Conservation (phyloP, 2,888 invertebrate genomes). For the Trichopria drosophilae region DNA sequence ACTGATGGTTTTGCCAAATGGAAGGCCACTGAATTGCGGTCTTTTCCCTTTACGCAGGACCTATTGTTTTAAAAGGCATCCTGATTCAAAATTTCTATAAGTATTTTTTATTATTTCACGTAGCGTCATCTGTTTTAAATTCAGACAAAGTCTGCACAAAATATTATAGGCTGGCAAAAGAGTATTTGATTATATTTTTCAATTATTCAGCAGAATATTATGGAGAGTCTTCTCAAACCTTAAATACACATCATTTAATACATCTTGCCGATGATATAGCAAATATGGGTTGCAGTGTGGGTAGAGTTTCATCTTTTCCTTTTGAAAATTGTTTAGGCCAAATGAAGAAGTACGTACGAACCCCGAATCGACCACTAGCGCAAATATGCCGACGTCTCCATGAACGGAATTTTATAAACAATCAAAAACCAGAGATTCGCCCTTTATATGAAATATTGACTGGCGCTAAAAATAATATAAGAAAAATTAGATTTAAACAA, state of each 20-base stretch:
- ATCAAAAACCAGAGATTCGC: too few relatives aligned
- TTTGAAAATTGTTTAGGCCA: too few relatives aligned
- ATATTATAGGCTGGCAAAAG: not conserved
- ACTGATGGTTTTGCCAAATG: constrained; percentile 10
- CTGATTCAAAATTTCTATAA: constrained; percentile 17
- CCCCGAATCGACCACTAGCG: too few relatives aligned
- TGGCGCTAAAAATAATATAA: too few relatives aligned
- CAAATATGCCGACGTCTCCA: too few relatives aligned
- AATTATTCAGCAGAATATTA: not conserved
- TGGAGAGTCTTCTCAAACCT: constrained; percentile 1
- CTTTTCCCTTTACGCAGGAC: constrained; percentile 36
- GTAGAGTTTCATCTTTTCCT: too few relatives aligned
- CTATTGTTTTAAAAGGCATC: constrained; percentile 33
- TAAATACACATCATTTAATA: constrained; percentile 7
- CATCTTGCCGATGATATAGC: constrained; percentile 9
- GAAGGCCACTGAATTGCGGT: constrained; percentile 31
- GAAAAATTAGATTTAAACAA: too few relatives aligned
- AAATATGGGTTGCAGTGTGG: constrained; percentile 1
- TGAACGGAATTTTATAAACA: too few relatives aligned
- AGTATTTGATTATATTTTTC: constrained; percentile 5
- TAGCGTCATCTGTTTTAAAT: constrained; percentile 9
- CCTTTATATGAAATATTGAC: too few relatives aligned
- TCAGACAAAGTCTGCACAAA: not conserved
- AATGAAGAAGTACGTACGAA: too few relatives aligned
- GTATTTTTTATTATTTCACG: constrained; percentile 24